phyloP scores from a whole-genome alignment of 92 coral and sea anemone species.

The Heteractis magnifica region DNA sequence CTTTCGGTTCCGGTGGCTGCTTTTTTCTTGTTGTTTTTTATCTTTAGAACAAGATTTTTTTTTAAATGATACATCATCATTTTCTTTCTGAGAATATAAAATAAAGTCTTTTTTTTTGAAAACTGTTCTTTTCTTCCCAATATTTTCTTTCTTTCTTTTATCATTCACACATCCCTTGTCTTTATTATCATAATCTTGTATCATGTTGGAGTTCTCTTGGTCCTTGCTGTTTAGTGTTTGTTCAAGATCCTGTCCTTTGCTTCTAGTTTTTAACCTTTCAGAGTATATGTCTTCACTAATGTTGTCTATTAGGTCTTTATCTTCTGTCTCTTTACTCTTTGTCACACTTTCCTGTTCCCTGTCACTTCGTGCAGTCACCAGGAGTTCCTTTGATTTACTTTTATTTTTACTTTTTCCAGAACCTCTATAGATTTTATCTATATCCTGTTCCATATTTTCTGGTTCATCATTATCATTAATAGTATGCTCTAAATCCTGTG shows the following conservation, averaged over 20 bases:
- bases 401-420: too few relatives aligned
- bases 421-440: too few relatives aligned
- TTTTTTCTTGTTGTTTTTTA: slow-evolving; percentile 6
- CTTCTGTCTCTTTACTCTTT: background rate
- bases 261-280: background rate
- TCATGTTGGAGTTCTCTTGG: background rate
- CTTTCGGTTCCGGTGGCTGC: background rate
- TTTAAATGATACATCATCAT: background rate
- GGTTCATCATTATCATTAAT: background rate
- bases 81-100: background rate
- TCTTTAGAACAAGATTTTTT: background rate
- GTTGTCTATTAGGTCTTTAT: background rate
- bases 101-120: background rate
- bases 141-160: background rate
- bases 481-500: background rate
- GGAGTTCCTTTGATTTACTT: too few relatives aligned
- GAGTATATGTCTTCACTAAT: background rate
- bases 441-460: background rate
- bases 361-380: too few relatives aligned
- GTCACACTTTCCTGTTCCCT: too few relatives aligned
- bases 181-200: background rate
- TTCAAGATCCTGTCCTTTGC: background rate
- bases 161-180: background rate
- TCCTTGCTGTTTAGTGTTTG: background rate
- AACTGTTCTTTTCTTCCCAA: background rate